Evolutionary conservation across 2,113 vertebrate species (phyloP), one percentile per base, ranked within the genome.

Genomic region (Lophotis ruficrista): DNA sequence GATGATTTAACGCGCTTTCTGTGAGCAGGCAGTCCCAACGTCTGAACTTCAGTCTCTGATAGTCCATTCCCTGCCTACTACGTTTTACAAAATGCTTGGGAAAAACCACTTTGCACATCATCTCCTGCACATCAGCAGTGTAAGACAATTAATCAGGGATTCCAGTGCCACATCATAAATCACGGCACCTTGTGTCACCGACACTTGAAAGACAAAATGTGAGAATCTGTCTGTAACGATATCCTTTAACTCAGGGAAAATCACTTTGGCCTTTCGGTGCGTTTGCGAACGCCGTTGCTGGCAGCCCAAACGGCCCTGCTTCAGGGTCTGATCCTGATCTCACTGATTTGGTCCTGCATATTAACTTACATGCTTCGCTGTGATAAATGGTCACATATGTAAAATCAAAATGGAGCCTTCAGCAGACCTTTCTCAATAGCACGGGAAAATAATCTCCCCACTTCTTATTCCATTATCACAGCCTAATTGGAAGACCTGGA

Each of bases 61-160:
- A 82, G 41, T 28, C 73, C 19, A 5, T 62, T 91, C 70, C n/a
- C 53, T 89, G 86, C 80, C 89, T 89, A 62, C 37, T 31, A 17
- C 0, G 0, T 58, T 93, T 77, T 56, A 65, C 19, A 73, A 87
- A 94, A 93, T 19, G 81, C 78, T 91, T 54, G 50, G 83, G 77
- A 72, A 92, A 93, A 92, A 92, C 77, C 58, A 77, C 77, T 87
- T 92, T 31, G 57, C 69, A 66, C 33, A 50, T 89, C 83, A 86
- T 83, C 83, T 78, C 79, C 83, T 58, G 57, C 84, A 93, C 81
- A 91, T 84, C 89, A 92, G 89, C 73, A 75, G 69, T 13, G n/a
- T 54, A 56, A 92, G 76, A 65, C 69, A 86, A 92, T 94, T 91
- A 96, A 93, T 89, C 95, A 94, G 65, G 89, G 77, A 76, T 87